Percentiles rank a stretch among this genome's conserved stretches.
phyloP scores from a whole-genome alignment of 2,797 vertebrate species.

The Echiichthys vipera region DNA sequence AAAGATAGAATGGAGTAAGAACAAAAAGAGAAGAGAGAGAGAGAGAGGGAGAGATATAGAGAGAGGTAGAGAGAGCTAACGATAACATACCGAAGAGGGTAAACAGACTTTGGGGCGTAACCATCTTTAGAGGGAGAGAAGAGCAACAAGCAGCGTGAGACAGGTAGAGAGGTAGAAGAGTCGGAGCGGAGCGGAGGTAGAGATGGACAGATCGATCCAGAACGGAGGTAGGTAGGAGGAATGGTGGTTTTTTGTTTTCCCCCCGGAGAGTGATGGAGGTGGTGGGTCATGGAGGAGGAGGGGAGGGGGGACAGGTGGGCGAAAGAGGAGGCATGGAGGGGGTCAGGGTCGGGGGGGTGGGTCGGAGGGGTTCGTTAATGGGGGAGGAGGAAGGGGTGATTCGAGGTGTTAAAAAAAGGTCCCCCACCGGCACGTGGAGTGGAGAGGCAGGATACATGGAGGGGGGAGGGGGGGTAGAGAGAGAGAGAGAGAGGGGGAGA shows the following conservation, averaged over 20 bases:
- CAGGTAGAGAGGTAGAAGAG: slow-evolving; percentile 99
- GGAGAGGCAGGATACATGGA: slow-evolving; percentile 60
- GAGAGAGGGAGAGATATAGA: slow-evolving; percentile 64
- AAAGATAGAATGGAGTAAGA: slow-evolving; percentile 75
- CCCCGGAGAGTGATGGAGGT: slow-evolving; percentile 98
- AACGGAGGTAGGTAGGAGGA: slow-evolving; percentile 90
- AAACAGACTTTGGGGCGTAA: slow-evolving; percentile 99
- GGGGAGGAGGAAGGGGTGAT: slow-evolving; percentile 73
- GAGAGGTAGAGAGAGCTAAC: slow-evolving; percentile 44
- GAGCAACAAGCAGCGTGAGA: slow-evolving; percentile 99
- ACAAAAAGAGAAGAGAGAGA: slow-evolving; percentile 75
- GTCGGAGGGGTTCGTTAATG: slow-evolving; percentile 54
- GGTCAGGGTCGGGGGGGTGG: no score
- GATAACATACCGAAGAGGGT: slow-evolving; percentile 99
- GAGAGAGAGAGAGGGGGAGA: neutral
- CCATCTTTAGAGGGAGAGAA: slow-evolving; percentile 99
- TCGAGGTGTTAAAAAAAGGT: slow-evolving; percentile 29
- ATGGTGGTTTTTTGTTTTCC: slow-evolving; percentile 88
- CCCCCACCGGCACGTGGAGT: slow-evolving; percentile 42
- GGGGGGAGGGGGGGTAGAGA: slow-evolving; percentile 27
- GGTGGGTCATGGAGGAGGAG: slow-evolving; percentile 96
- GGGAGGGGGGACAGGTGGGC: slow-evolving; percentile 88
- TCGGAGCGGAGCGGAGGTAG: slow-evolving; percentile 93
- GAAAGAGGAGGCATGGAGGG: slow-evolving; percentile 51
- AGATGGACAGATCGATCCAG: slow-evolving; percentile 99